Conservation (phyloP, 2,888 invertebrate species). For the Sphecodes monilicornis region DNA sequence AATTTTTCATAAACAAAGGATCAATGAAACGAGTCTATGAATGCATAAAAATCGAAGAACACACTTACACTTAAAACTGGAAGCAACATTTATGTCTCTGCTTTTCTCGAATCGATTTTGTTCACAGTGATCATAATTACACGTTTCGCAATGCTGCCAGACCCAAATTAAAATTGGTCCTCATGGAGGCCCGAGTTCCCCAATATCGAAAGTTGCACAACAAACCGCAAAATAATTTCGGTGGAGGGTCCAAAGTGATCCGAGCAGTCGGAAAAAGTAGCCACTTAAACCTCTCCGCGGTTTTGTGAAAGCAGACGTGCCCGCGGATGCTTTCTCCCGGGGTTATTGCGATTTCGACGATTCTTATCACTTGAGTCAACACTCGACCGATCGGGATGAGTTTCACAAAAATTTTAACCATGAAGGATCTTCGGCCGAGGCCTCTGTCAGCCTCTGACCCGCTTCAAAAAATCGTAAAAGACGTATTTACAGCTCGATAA, state of each 20-base stretch:
- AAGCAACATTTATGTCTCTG: too few relatives aligned
- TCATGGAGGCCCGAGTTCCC: not conserved
- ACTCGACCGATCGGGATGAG: not conserved
- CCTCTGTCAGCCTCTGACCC: not conserved
- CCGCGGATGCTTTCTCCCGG: conserved; percentile 47
- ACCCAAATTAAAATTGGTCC: not conserved
- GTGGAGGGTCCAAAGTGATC: not conserved
- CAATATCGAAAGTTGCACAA: not conserved
- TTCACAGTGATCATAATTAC: not conserved
- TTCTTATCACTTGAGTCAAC: conserved; percentile 16
- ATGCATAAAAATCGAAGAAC: too few relatives aligned
- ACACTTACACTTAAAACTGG: too few relatives aligned
- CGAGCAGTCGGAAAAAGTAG: conserved; percentile 23
- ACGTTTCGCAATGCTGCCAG: not conserved
- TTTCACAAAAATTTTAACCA: conserved; percentile 9
- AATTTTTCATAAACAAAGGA: too few relatives aligned
- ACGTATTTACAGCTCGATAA: not conserved
- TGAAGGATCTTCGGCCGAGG: not conserved
- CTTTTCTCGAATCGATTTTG: not conserved
- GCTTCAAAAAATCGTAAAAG: conserved; percentile 9
- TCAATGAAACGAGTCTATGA: too few relatives aligned
- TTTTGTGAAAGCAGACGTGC: conserved; percentile 52
- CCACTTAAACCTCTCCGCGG: conserved; percentile 8
- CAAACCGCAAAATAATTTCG: not conserved
- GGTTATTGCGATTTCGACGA: conserved; percentile 33